Conservation (phyloP, 2,113 vertebrate genomes). For the Heptranchias perlo region DNA sequence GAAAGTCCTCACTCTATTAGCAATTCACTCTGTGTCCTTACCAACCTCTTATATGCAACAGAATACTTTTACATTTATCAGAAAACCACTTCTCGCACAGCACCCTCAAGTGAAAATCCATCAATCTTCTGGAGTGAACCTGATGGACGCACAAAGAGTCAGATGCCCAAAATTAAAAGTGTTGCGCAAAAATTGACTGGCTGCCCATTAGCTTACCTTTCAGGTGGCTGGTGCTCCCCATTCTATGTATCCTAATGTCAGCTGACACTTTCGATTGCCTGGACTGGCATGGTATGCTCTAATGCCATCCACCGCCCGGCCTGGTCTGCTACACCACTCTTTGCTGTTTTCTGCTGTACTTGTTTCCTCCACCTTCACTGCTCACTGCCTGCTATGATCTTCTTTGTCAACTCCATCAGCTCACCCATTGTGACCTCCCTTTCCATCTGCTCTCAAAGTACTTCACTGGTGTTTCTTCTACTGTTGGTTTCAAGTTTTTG, state of each 20-base stretch:
- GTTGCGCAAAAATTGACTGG: background rate
- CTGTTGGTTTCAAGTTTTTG: background rate
- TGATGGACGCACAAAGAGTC: background rate
- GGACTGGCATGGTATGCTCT: background rate
- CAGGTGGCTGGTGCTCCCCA: background rate
- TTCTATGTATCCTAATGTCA: background rate
- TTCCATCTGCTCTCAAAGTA: background rate
- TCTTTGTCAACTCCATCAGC: background rate
- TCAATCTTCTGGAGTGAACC: background rate
- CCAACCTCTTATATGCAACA: background rate
- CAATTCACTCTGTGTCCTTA: too few relatives aligned
- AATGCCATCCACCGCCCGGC: background rate
- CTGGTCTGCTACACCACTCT: background rate
- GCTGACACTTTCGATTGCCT: background rate
- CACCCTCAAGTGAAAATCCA: background rate
- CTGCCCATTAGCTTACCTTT: background rate
- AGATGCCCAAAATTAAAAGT: background rate
- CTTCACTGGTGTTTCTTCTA: background rate
- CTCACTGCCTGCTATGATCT: background rate
- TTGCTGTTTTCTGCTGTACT: background rate
- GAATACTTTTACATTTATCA: background rate
- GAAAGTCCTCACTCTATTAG: too few relatives aligned
- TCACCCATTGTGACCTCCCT: background rate
- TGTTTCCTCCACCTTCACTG: background rate
- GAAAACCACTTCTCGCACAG: background rate